These are phyloP conservation scores for Miltochrista miniata DNA, from an alignment of 2,888 invertebrate genomes.

Conservation along the genomic window DNA sequence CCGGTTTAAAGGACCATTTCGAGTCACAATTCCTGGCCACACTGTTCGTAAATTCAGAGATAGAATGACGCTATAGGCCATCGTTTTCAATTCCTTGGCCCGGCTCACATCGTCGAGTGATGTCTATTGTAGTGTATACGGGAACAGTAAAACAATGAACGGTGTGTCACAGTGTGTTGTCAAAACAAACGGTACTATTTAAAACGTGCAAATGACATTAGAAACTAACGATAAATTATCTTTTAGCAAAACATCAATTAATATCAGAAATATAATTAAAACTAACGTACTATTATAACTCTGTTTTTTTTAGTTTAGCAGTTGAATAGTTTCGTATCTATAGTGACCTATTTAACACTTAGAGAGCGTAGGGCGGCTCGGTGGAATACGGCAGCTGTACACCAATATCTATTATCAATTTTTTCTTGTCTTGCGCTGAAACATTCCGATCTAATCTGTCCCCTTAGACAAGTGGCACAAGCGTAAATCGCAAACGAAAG, in stretches of 20 bases:
- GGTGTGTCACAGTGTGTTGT: constrained; percentile 45
- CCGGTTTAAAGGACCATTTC: neutral
- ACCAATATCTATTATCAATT: constrained; percentile 14
- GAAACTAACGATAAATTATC: constrained; percentile 79
- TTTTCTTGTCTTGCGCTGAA: neutral
- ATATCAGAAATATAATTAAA: constrained; percentile 82
- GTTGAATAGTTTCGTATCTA: constrained; percentile 69
- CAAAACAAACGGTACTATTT: constrained; percentile 38
- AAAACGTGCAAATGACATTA: constrained; percentile 44
- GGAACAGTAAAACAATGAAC: constrained; percentile 52
- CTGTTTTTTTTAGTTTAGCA: constrained; percentile 62
- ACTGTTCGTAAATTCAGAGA: neutral
- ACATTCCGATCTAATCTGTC: neutral
- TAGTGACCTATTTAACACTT: constrained; percentile 67
- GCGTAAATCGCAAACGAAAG: too few relatives aligned
- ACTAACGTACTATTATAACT: constrained; percentile 81
- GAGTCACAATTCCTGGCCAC: neutral
- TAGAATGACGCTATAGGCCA: neutral
- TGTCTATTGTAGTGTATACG: constrained; percentile 40
- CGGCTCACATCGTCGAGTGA: constrained; percentile 18
- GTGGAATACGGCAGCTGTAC: constrained; percentile 43
- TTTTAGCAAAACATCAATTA: constrained; percentile 82
- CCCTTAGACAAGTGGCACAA: too few relatives aligned
- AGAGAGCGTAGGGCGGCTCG: constrained; percentile 59
- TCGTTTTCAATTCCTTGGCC: constrained; percentile 17